Base-by-base conservation (phyloP, 2,888 invertebrate genomes). In the Heliconius erato region DNA sequence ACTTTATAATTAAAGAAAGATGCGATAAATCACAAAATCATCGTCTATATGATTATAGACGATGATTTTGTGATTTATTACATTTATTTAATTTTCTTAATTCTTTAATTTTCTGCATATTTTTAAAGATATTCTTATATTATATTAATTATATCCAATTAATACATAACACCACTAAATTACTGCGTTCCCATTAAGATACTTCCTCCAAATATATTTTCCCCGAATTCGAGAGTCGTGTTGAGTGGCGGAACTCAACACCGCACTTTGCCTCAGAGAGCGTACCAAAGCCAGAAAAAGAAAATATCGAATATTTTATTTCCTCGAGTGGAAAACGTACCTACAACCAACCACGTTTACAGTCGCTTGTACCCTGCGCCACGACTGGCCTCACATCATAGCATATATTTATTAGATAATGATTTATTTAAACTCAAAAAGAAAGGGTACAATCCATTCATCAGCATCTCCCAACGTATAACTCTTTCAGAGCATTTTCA, bases 401-500 rank as follows among this genome's bases (percentile, higher is more conserved):
- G 16, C 54, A 19, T 19, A 2, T 54, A 19, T 19, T 54, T 54
- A 54, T 19, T 54, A 7, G 7, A 54, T 54, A 6, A 54, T 19
- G 28, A 67, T 28, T 28, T 28, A 28, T 67, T 7, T 67, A 67
- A 71, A 26, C 16, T 26, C 16, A n/a, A 23, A 72, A 72, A 49
- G 44, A 72, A 44, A 72, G 72, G 44, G 44, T 1, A 26, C 40
- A 63, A 63, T 14, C 63, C 76, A 76, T 63, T 76, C 63, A 40
- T 63, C 40, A 76, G 54, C 40, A 63, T 76, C 40, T 63, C 11
- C 28, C 12, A 26, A 49, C 12, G 49, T 5, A 78, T 67, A 68
- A 78, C 67, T 78, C 78, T 44, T 78, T 68, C 23, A 1, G 40
- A 76, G 44, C 67, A 49, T 65, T 78, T 78, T 49, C 65, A 81